Percentiles rank a stretch among this genome's conserved stretches.
Evolutionary conservation across 2,797 vertebrate species (phyloP).

Genomic region (Scleropages formosus): DNA sequence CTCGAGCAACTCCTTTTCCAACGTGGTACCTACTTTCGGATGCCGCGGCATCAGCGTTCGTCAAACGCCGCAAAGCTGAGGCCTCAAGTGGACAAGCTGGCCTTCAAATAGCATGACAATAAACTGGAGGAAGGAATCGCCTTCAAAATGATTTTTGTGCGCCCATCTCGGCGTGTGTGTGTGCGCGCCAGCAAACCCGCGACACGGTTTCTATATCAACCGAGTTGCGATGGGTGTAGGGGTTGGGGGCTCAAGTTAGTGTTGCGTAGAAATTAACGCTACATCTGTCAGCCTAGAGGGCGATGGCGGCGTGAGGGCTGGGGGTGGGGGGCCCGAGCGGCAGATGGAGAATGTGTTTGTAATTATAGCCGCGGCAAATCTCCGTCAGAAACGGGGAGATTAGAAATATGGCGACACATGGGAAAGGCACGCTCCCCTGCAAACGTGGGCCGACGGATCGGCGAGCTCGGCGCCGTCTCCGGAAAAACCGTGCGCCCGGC

Average conservation of each 20-base stretch:
- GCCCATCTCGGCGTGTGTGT: background rate
- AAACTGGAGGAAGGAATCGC: too few relatives aligned
- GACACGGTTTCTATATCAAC: too few relatives aligned
- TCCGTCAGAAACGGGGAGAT: background rate
- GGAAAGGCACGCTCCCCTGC: background rate
- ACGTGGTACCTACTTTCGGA: too few relatives aligned
- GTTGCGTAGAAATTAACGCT: background rate
- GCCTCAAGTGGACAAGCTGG: too few relatives aligned
- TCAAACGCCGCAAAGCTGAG: too few relatives aligned
- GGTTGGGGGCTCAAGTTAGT: background rate
- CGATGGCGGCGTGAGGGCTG: background rate
- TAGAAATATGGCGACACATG: slow-evolving; percentile 1
- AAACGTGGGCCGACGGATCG: background rate
- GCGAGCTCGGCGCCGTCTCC: background rate
- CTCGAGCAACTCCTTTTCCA: too few relatives aligned
- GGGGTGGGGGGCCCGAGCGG: background rate
- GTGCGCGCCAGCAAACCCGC: too few relatives aligned
- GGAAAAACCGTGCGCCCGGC: background rate
- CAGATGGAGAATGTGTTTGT: slow-evolving; percentile 29
- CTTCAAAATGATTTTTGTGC: too few relatives aligned
- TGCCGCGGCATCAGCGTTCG: too few relatives aligned
- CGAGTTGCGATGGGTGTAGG: background rate
- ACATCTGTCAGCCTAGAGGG: slow-evolving; percentile 21
- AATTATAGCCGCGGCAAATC: slow-evolving; percentile 17
- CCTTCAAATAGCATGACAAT: too few relatives aligned